Base-by-base conservation (phyloP, 1,140 invertebrate species). In the Polypedilum vanderplanki region DNA sequence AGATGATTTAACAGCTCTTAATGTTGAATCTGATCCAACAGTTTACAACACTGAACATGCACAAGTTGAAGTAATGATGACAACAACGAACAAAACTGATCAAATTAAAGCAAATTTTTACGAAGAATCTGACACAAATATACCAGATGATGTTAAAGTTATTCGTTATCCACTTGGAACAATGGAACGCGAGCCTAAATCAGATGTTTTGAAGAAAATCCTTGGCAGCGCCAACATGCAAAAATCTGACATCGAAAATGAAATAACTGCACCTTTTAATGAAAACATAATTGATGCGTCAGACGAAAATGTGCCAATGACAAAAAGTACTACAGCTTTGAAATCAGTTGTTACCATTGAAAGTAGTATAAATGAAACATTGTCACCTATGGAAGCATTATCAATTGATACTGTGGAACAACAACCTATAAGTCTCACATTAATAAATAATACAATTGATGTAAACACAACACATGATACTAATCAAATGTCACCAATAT, bases 131-230 rank as follows among this genome's bases (percentile, higher is more conserved):
- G 65, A 87, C 76, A 87, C 85, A 0, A 88, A 88, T 76, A 83
- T 88, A 76, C 85, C 86, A 0, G 87, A 87, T 78, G 86, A 88
- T 78, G 82, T 87, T 74, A 88, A 87, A 82, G 85, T 87, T 12
- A 86, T 85, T 7, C 80, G 86, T 74, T 86, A 85, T 79, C 83
- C 85, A 7, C 85, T 86, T 41, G 84, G 85, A 75, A 87, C 84
- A 76, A 81, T 87, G 74, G 86, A 87, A 79, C 80, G 83, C 78
- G 46, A 57, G 20, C 82, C 84, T 7, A 85, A 85, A 80, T 86
- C 85, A 10, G 86, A 87, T 75, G 84, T 85, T 81, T 85, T 84
- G 84, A 86, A 85, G 78, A 85, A 85, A 78, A 75, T 85, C 18
- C 77, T 85, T 8, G 84, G 83, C 9, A 84, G 12, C 46, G 46